Evolutionary conservation across 1,140 invertebrate genomes (phyloP), one percentile per base, ranked within the genome.

Genomic region (Araneus ventricosus): DNA sequence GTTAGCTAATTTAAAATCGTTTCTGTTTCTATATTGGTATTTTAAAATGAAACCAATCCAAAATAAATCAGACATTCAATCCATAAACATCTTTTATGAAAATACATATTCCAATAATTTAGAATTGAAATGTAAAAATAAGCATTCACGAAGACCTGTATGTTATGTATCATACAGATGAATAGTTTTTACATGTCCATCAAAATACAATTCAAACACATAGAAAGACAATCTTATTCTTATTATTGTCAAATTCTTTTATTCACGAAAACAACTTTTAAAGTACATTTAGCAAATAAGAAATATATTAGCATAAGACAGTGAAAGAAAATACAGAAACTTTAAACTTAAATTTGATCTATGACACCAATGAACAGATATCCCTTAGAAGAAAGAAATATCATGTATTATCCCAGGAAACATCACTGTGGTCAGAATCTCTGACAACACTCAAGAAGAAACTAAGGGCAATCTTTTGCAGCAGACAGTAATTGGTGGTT

Each of bases 401-500:
- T 37, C 34, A 34, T 75, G 20, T 17, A 52, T 30, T 41, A 45
- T 45, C 45, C 20, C 39, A n/a, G 41, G 45, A 84, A 84, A 52
- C 45, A 84, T 45, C 24, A 52, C 39, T 4, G 39, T 41, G 39
- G 30, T 57, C 20, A 4, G 52, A 86, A 86, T 61, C 52, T 57
- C 20, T 45, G 63, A 88, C 61, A 88, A 70, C 61, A 88, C 57
- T 34, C 59, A 39, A 41, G 52, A 4, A 41, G 87, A 27, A 75
- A 70, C 87, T 34, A 88, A 41, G 52, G 37, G 63, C 87, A 88
- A 75, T 88, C 87, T 88, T n/a, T 59, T 70, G 87, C 67, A 45
- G 67, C 41, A 39, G 87, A 88, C 87, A 75, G 87, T 88, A 88
- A 88, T 88, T 88, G 87, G 61, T 27, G 61, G 63, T 88, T 88